Evolutionary conservation across 2,888 invertebrate species (phyloP).

Genomic region (Acleris emargana): DNA sequence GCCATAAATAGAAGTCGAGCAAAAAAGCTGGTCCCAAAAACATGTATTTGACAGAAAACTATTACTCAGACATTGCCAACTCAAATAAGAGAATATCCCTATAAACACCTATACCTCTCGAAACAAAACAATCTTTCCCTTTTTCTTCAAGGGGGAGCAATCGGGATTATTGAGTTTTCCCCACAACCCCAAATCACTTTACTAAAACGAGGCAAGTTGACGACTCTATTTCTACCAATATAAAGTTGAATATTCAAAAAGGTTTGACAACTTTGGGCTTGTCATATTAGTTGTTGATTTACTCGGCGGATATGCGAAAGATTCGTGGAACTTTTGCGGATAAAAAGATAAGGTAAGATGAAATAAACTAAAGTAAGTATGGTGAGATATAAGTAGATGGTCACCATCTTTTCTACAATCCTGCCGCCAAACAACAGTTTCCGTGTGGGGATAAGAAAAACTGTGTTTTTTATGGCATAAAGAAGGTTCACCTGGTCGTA

Average conservation of each 20-base stretch:
- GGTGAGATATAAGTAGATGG: no score
- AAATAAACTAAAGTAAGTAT: no score
- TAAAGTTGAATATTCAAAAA: slow-evolving; percentile 1
- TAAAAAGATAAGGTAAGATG: neutral
- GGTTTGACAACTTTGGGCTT: neutral
- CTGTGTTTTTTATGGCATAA: no score
- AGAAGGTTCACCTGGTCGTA: no score
- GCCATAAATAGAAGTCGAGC: no score
- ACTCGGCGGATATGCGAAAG: slow-evolving; percentile 22
- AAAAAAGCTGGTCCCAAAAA: no score
- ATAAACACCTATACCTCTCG: slow-evolving; percentile 7
- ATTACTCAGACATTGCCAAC: no score
- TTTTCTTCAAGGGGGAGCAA: slow-evolving; percentile 25
- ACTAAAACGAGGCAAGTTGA: slow-evolving; percentile 5
- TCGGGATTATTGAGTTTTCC: slow-evolving; percentile 37
- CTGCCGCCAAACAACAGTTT: no score
- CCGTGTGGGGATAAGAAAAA: no score
- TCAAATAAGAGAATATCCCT: no score
- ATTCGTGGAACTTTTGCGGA: slow-evolving; percentile 1
- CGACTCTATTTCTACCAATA: neutral
- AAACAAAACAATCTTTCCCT: slow-evolving; percentile 31
- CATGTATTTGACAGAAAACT: no score
- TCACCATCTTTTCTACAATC: no score
- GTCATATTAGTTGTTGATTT: slow-evolving; percentile 31
- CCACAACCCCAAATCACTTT: slow-evolving; percentile 31